A percentile compares a stretch with the other conserved stretches of the same genome.
Conservation (phyloP, 2,888 invertebrate genomes). For the Apodemia hepburni region DNA sequence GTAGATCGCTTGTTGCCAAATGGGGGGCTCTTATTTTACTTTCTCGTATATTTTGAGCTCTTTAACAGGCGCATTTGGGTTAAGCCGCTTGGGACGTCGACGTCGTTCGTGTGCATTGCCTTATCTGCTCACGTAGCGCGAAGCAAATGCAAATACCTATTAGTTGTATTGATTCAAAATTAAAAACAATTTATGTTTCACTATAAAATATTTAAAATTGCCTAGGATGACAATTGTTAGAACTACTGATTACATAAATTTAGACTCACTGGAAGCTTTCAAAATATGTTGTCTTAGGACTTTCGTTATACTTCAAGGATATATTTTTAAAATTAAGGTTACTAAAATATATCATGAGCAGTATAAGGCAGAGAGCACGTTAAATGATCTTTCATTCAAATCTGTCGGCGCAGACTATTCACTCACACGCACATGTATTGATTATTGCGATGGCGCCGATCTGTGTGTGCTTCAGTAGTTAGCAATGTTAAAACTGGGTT, state of each 20-base stretch:
- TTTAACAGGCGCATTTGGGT: slow-evolving; percentile 67
- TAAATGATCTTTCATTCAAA: slow-evolving; percentile 36
- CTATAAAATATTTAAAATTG: background rate
- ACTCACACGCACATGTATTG: slow-evolving; percentile 87
- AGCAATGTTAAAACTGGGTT: too few species aligned
- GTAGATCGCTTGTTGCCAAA: slow-evolving; percentile 75
- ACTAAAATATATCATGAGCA: slow-evolving; percentile 19
- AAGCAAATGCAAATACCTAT: slow-evolving; percentile 38
- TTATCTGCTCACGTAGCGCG: slow-evolving; percentile 54
- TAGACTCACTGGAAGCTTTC: background rate
- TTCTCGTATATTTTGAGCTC: slow-evolving; percentile 72
- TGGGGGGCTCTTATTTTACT: slow-evolving; percentile 68
- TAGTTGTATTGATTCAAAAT: slow-evolving; percentile 42
- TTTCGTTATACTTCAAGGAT: background rate
- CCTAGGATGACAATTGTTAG: background rate
- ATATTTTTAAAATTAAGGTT: background rate
- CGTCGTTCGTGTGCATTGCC: slow-evolving; percentile 61
- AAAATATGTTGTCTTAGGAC: background rate
- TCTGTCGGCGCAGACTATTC: slow-evolving; percentile 59
- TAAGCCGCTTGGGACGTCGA: slow-evolving; percentile 64
- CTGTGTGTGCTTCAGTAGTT: slow-evolving; percentile 65
- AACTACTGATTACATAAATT: background rate
- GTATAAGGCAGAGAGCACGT: slow-evolving; percentile 54
- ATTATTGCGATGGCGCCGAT: slow-evolving; percentile 78
- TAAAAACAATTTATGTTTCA: slow-evolving; percentile 35